Percentiles rank a stretch among this genome's conserved stretches.
Conservation (phyloP, 2,797 vertebrate genomes). For the Acestrorhynchus altus region DNA sequence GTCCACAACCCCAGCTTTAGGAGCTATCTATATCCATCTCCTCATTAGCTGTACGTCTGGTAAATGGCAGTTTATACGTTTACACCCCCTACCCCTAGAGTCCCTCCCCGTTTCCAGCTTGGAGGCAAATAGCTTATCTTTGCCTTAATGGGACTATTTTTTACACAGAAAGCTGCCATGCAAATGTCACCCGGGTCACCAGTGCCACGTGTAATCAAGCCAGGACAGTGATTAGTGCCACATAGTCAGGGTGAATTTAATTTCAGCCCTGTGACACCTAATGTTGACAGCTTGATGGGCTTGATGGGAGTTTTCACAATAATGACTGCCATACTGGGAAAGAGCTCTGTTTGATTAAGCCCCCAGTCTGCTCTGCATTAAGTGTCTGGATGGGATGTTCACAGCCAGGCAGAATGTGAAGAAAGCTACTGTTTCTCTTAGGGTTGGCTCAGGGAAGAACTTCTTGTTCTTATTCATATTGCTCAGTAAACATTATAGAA, state of each 20-base stretch:
- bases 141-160: conserved; percentile 42
- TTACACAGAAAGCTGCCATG: conserved; percentile 33
- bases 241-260: conserved; percentile 66
- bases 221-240: conserved; percentile 68
- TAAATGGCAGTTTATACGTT: conserved; percentile 31
- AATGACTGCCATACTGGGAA: conserved; percentile 45
- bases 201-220: conserved; percentile 68
- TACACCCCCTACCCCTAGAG: not conserved
- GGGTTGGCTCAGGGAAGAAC: no score
- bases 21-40: conserved; percentile 51
- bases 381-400: conserved; percentile 2
- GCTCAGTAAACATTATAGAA: no score
- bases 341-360: conserved; percentile 44
- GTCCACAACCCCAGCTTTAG: conserved; percentile 27
- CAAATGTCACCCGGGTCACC: conserved; percentile 65
- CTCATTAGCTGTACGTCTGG: conserved; percentile 39
- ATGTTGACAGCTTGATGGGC: conserved; percentile 41
- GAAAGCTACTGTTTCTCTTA: not conserved
- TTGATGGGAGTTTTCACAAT: conserved; percentile 45
- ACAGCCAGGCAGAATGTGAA: not conserved
- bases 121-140: conserved; percentile 33
- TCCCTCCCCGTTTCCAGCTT: conserved; percentile 3
- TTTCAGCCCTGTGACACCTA: conserved; percentile 52
- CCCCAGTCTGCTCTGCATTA: conserved; percentile 14
- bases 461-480: no score